These are phyloP conservation scores for Saccopteryx leptura DNA, from an alignment of 2,113 vertebrate genomes.

Conservation along the genomic window DNA sequence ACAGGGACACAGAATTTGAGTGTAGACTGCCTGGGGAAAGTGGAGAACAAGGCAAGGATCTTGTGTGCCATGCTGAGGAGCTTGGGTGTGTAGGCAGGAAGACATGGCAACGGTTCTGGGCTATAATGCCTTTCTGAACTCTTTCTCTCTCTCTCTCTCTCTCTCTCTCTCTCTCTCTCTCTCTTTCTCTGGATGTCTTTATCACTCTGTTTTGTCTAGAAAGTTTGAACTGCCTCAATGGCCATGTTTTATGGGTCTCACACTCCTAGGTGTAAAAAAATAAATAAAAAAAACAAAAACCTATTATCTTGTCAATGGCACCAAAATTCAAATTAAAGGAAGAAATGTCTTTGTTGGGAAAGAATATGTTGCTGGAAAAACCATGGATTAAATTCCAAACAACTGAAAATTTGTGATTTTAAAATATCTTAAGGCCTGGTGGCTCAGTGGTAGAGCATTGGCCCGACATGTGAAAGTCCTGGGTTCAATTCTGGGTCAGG, in stretches of 20 bases:
- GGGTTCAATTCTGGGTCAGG: no score
- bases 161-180: background rate
- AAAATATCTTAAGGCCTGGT: background rate
- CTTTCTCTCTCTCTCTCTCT: background rate
- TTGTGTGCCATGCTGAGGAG: background rate
- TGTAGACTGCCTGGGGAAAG: background rate
- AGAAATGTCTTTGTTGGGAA: background rate
- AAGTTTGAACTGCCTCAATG: conserved; percentile 7
- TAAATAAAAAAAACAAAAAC: background rate
- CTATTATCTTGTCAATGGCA: background rate
- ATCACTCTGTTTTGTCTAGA: background rate
- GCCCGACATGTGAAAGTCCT: no score
- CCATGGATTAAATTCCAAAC: background rate
- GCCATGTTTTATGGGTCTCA: background rate
- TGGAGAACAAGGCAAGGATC: background rate
- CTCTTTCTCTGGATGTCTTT: background rate
- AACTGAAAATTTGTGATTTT: conserved; percentile 11
- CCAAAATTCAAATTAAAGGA: conserved; percentile 5
- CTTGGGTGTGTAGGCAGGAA: background rate
- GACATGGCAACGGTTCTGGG: background rate
- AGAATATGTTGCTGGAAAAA: background rate
- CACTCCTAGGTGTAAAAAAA: background rate
- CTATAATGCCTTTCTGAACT: background rate
- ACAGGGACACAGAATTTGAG: background rate
- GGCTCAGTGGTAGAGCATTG: no score